Base-by-base conservation (phyloP, 2,888 invertebrate genomes). In the Drosophila prostipennis region DNA sequence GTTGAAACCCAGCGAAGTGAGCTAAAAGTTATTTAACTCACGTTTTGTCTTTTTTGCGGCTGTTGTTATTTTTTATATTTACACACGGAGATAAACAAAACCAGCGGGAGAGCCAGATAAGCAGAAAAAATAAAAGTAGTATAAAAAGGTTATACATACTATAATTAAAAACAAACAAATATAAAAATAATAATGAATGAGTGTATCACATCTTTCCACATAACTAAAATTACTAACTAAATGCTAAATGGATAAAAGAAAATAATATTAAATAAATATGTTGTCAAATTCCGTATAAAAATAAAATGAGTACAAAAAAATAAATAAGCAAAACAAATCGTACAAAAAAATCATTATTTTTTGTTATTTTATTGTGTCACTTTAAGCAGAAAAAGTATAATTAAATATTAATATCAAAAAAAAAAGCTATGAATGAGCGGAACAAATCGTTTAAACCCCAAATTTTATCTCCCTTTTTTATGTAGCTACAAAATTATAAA, bases 1-100 rank as follows among this genome's bases (percentile, higher is more conserved):
- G 56, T 51, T 34, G 51, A 32, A 42, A 46, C 61, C 64, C 19
- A 60, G 19, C 32, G 45, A 54, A 61, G 54, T 52, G 51, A 70
- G 72, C 78, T 58, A 79, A 75, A 71, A 70, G 60, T 87, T 82
- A 78, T 74, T 76, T 74, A 78, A 71, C 74, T 86, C 80, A 87
- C 88, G 78, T 79, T 87, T 72, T 34, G 37, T 51, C 42, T 69
- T 45, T 40, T 39, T 57, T 32, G 53, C 46, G 52, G 19, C 39
- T 11, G 26, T 46, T 53, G 34, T 46, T 48, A 4, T 37, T 68
- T 51, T 58, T 60, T 60, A 29, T 63, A 64, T 58, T 65, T 72
- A 63, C 60, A 48, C 54, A 37, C 68, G 40, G 39, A 58, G 42
- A 70, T 72, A 69, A 69, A 70, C 53, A 73, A 70, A 72, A 10